Percentiles rank a stretch among this genome's conserved stretches.
Conservation (phyloP, 1,140 invertebrate species). For the Macrocentrus cingulum region DNA sequence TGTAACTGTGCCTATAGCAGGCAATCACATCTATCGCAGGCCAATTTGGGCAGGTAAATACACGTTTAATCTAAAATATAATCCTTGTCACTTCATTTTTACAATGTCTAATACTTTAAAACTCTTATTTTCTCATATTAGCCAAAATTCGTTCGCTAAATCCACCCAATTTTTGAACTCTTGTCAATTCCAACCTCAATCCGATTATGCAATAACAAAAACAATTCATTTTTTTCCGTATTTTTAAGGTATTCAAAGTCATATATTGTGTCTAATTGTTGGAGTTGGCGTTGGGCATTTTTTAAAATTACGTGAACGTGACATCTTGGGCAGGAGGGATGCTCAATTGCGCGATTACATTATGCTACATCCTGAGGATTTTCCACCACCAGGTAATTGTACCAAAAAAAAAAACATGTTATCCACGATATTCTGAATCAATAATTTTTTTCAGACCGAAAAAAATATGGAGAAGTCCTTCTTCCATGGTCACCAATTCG, state of each 20-base stretch:
- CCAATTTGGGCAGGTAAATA: conserved; percentile 30
- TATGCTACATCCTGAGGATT: conserved; percentile 71
- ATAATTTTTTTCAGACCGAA: conserved; percentile 63
- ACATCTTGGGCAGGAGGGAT: conserved; percentile 64
- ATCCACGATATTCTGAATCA: conserved; percentile 2
- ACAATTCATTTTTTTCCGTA: conserved; percentile 27
- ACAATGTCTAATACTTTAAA: neutral
- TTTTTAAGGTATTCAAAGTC: conserved; percentile 64
- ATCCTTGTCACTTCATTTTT: neutral
- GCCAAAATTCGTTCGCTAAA: too few species aligned
- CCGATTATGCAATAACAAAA: too few species aligned
- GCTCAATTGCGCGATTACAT: conserved; percentile 71
- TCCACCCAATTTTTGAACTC: too few species aligned
- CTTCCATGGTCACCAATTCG: conserved; percentile 66
- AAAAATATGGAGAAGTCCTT: conserved; percentile 66
- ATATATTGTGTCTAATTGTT: conserved; percentile 41
- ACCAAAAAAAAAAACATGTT: neutral
- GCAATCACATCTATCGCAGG: neutral
- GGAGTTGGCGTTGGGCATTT: conserved; percentile 29
- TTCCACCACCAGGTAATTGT: conserved; percentile 61
- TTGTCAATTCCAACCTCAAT: too few species aligned
- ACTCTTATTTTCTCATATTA: too few species aligned
- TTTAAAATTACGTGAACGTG: conserved; percentile 46
- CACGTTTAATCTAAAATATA: conserved; percentile 13
- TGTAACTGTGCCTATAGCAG: neutral